phyloP scores from a whole-genome alignment of 2,797 vertebrate species.

The Sebastes diaconus region DNA sequence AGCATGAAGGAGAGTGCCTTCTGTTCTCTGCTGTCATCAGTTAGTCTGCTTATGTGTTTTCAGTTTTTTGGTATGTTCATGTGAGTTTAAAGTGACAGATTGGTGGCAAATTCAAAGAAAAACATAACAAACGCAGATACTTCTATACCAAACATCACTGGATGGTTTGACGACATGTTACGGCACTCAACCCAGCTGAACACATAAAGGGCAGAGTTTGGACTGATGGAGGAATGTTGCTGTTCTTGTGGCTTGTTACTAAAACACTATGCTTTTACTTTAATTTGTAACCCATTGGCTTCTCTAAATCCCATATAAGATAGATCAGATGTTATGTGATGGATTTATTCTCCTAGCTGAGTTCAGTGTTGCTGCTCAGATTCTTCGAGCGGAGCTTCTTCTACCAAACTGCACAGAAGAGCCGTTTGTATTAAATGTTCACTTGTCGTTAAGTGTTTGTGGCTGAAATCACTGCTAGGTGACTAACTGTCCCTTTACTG shows the following conservation, averaged over 20 bases:
- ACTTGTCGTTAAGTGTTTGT: neutral
- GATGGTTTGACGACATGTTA: neutral
- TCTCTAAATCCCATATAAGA: neutral
- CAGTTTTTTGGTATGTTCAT: neutral
- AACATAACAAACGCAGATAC: neutral
- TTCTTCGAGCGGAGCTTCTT: neutral
- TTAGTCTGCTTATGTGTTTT: no score
- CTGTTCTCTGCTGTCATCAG: no score
- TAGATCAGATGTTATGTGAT: neutral
- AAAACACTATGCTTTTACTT: neutral
- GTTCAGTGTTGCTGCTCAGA: neutral
- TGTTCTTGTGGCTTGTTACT: neutral
- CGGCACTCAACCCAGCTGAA: no score
- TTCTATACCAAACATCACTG: neutral
- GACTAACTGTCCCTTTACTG: slow-evolving; percentile 9
- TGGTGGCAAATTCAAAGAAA: neutral
- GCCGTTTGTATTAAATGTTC: neutral
- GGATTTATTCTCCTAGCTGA: neutral
- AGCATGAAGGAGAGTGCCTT: neutral
- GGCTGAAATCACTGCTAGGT: neutral
- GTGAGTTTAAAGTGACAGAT: neutral
- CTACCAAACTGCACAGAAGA: neutral
- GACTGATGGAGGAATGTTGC: no score
- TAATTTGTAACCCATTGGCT: neutral
- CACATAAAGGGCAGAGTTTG: no score